Evolutionary conservation across 2,113 vertebrate species (phyloP), one percentile per base, ranked within the genome.

Genomic region (Aegotheles bennettii): DNA sequence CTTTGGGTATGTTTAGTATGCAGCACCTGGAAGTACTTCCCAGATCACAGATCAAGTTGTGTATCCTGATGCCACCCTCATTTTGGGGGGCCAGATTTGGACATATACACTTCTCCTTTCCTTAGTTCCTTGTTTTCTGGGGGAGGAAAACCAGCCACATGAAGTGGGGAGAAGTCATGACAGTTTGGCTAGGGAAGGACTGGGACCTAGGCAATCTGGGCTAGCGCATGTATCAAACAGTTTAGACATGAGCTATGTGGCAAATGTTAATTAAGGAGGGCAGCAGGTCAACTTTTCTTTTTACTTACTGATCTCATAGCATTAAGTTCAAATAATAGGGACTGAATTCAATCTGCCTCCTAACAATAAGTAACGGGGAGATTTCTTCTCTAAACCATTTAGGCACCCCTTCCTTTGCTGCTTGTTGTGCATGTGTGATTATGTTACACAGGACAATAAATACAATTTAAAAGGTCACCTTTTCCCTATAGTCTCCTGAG

Each of bases 11-110:
- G 83, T 70, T 96, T 94, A 96, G 65, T 90, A 92, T 96, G 95
- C 94, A 94, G 95, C 96, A 97, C 94, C 96, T 97, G 96, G 96
- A 93, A 96, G 51, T 92, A 89, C 95, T 97, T 95, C 95, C 83
- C 14, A 95, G 95, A 94, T 65, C 94, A 93, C 38, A 35, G 88
- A 97, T 68, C 91, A 77, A 68, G 68, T 38, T 53, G 17, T 73
- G 38, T 68, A 90, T 83, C 57, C 78, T 7, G 35, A 88, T 56
- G 68, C 56, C 77, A 87, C 80, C 61, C 81, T 47, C 3, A 0
- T 88, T 17, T 61, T 26, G 13, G 73, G 43, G 47, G 63, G 64
- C 29, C 47, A 51, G 16, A 24, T 75, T 54, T 54, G 38, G 29
- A 31, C 54, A 33, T 1, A 8, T 35, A 53, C 16, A 21, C 14